Evolutionary conservation across 2,797 vertebrate genomes (phyloP).

Genomic region (Thaleichthys pacificus): DNA sequence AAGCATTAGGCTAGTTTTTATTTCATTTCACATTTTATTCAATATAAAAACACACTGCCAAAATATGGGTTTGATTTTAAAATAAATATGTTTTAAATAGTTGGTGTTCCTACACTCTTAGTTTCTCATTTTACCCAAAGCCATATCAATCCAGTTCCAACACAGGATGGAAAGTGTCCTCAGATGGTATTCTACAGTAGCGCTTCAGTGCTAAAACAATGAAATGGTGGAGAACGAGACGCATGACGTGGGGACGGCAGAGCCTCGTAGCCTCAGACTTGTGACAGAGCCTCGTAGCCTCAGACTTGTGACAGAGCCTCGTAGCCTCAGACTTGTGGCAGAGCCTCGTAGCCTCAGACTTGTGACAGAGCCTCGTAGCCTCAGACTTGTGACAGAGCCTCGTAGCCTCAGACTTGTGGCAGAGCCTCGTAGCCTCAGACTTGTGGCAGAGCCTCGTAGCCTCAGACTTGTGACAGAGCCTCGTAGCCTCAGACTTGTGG

Average conservation of each 20-base stretch:
- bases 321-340: no score
- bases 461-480: no score
- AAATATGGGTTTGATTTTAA: no score
- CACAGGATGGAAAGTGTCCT: no score
- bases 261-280: not conserved
- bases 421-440: not conserved
- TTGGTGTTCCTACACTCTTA: not conserved
- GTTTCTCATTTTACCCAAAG: not conserved
- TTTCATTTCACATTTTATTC: not conserved
- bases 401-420: not conserved
- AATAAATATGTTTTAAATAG: not conserved
- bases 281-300: no score
- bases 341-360: no score
- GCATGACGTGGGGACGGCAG: not conserved
- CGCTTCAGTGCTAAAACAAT: not conserved
- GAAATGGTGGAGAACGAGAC: no score
- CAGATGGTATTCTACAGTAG: not conserved
- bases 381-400: not conserved
- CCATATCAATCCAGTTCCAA: no score
- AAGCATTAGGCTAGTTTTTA: not conserved
- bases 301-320: no score
- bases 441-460: not conserved
- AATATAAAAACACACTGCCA: not conserved
- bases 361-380: no score
- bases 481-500: not conserved